phyloP scores from a whole-genome alignment of 2,888 invertebrate species.

The Orthosia gracilis region DNA sequence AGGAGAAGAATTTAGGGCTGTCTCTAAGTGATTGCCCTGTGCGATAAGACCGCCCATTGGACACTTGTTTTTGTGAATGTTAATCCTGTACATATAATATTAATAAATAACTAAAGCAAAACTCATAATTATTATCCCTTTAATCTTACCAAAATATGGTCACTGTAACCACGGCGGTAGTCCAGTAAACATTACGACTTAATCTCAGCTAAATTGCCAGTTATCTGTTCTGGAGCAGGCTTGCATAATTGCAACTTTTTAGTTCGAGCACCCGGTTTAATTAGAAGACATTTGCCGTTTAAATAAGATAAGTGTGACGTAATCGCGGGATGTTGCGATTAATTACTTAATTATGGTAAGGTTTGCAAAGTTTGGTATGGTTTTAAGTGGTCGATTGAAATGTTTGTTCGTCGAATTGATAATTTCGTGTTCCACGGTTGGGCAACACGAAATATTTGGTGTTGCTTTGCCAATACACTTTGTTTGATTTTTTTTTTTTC shows the following conservation, averaged over 20 bases:
- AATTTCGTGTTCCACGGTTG: background rate
- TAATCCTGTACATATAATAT: no score
- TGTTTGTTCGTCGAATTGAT: constrained; percentile 17
- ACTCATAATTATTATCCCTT: background rate
- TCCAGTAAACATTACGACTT: constrained; percentile 83
- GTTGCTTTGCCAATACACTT: no score
- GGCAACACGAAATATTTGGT: no score
- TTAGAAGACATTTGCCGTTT: constrained; percentile 65
- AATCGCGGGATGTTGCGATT: constrained; percentile 51
- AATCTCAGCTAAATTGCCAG: constrained; percentile 84
- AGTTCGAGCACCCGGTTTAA: constrained; percentile 69
- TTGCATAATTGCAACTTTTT: constrained; percentile 78
- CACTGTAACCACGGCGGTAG: constrained; percentile 71
- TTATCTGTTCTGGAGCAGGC: constrained; percentile 78
- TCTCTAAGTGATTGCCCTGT: no score
- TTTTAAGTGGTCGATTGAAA: background rate
- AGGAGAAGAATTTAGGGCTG: no score
- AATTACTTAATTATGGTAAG: constrained; percentile 58
- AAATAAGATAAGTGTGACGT: constrained; percentile 62
- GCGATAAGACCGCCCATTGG: no score
- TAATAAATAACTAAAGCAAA: no score
- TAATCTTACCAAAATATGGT: constrained; percentile 52
- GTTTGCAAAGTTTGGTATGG: constrained; percentile 14
- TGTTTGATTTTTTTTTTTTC: no score
- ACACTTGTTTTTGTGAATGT: no score